Evolutionary conservation across 2,888 invertebrate species (phyloP).

Genomic region (Chirona hameri): DNA sequence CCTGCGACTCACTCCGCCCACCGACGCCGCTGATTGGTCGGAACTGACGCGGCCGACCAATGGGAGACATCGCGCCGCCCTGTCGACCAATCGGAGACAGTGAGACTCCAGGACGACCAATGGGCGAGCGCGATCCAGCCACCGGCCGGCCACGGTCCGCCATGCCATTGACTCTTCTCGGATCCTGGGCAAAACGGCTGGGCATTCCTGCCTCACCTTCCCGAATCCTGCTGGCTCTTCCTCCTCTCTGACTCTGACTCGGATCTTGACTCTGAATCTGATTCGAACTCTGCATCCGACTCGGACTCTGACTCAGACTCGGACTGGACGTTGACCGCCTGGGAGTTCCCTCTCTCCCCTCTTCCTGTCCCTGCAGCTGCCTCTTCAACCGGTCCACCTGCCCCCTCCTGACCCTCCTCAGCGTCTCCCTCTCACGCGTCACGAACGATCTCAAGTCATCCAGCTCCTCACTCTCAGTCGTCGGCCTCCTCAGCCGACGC

Average conservation of each 20-base stretch:
- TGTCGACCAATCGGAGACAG: no score
- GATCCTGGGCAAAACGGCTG: neutral
- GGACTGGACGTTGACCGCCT: neutral
- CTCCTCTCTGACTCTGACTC: no score
- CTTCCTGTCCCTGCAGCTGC: neutral
- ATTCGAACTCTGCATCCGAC: neutral
- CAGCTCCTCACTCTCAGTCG: neutral
- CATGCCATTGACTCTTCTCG: neutral
- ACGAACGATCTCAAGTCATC: neutral
- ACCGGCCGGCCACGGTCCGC: neutral
- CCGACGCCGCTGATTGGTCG: neutral
- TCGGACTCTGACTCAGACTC: neutral
- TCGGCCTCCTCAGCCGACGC: neutral
- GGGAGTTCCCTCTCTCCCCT: neutral
- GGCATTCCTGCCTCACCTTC: neutral
- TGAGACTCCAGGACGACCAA: no score
- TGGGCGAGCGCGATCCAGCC: neutral
- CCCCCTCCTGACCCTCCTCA: neutral
- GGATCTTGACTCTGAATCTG: no score
- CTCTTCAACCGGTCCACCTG: neutral
- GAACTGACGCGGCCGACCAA: neutral
- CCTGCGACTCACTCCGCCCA: neutral
- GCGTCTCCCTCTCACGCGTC: neutral
- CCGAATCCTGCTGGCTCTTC: no score
- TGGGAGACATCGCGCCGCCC: no score